Evolutionary conservation across 2,888 invertebrate species (phyloP), one percentile per base, ranked within the genome.

Genomic region (Dromius quadrimaculatus): DNA sequence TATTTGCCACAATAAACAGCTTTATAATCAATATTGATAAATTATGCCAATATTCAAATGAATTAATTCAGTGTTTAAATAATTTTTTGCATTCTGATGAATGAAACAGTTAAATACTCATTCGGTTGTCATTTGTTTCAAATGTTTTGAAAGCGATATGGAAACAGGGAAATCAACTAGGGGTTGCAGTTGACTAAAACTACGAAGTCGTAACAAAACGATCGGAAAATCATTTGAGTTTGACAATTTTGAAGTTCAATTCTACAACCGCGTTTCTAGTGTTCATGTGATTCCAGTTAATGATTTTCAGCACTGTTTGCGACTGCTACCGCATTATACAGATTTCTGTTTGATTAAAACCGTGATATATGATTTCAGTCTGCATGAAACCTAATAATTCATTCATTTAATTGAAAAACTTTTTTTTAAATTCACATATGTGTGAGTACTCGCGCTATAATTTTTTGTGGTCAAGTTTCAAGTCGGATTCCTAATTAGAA

Each of bases 191-290:
- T 41, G 50, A 13, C 50, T 1, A 15, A 47, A 11, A 20, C 50
- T n/a, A 23, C 22, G 41, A 22, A 13, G 22, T 61, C 61, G 61
- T 41, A 22, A 23, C 61, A 41, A 19, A 61, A 38, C 61, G 22
- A 61, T 38, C 61, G 61, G 38, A 61, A 61, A 38, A 61, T 61
- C 61, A 41, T 61, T 61, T 19, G 61, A 61, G 38, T 61, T 61
- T 38, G 61, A 41, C 61, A 38, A 61, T 61, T 61, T 61, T 61
- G 38, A 59, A 59, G 59, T 47, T 47, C 20, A 47, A 47, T 47
- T 20, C 23, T 47, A 20, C 23, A 11, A 11, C 11, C 20, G 20
- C 22, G 11, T 47, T 23, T 20, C 23, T 47, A 11, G 23, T 47
- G 47, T 22, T 47, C 47, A 47, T 47, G 20, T 20, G 47, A 47